Evolutionary conservation across 2,797 vertebrate species (phyloP).

Genomic region (Caiman crocodilus): DNA sequence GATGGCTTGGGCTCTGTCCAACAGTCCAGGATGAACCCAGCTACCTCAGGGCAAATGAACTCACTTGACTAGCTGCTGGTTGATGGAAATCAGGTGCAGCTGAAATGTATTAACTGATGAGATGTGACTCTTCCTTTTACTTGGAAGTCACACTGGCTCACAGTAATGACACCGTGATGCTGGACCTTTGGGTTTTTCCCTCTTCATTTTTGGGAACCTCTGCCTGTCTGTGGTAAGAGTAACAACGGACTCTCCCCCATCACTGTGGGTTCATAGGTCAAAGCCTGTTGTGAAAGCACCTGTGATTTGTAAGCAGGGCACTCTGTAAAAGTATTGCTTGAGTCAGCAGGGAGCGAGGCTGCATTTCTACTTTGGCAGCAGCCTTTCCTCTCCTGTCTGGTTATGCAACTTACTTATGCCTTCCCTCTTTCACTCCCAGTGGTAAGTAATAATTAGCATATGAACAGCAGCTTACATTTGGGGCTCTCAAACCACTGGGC

Average conservation of each 20-base stretch:
- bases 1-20: background rate
- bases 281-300: background rate
- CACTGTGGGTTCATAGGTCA: background rate
- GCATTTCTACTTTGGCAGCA: background rate
- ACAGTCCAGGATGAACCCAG: background rate
- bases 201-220: background rate
- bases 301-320: background rate
- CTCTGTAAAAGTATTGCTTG: background rate
- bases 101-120: background rate
- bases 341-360: background rate
- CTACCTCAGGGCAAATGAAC: background rate
- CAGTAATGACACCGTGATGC: background rate
- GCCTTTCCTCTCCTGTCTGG: background rate
- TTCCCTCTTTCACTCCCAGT: background rate
- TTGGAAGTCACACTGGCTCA: background rate
- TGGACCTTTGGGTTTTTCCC: background rate
- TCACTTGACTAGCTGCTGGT: background rate
- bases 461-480: background rate
- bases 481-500: background rate
- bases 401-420: background rate
- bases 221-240: background rate
- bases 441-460: background rate
- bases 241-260: background rate
- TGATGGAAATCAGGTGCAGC: background rate
- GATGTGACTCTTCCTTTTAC: background rate